Evolutionary conservation across 2,797 vertebrate species (phyloP).

Genomic region (Acanthurus tractus): DNA sequence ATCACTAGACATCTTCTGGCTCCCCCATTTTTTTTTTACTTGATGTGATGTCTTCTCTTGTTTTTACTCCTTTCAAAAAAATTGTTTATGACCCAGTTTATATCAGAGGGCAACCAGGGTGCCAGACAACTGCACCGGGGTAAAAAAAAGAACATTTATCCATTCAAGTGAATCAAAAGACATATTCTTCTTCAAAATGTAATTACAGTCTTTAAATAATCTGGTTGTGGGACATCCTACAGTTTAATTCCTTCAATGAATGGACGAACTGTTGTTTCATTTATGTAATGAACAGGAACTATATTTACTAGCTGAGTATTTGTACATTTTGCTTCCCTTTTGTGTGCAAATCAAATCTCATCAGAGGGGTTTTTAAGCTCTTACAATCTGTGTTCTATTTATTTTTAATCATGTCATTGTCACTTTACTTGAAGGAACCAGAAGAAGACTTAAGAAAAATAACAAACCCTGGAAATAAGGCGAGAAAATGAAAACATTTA

Average conservation of each 20-base stretch:
- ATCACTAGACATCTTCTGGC: too few relatives aligned
- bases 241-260: slow-evolving; percentile 33
- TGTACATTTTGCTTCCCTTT: slow-evolving; percentile 4
- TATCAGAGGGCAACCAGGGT: neutral
- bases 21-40: too few relatives aligned
- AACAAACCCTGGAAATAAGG: neutral
- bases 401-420: neutral
- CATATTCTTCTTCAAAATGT: slow-evolving; percentile 41
- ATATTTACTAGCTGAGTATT: neutral
- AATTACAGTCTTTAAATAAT: slow-evolving; percentile 39
- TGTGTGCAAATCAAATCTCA: neutral
- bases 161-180: neutral
- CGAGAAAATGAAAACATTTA: neutral
- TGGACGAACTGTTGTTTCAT: slow-evolving; percentile 39
- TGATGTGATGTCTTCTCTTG: neutral
- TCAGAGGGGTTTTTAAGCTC: neutral
- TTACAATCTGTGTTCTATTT: neutral
- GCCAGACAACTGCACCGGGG: neutral
- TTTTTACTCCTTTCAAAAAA: neutral
- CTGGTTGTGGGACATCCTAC: neutral
- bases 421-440: neutral
- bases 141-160: neutral
- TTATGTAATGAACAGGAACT: slow-evolving; percentile 3
- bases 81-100: neutral
- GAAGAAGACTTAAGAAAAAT: neutral